A percentile compares a stretch with the other conserved stretches of the same genome.
Conservation (phyloP, 2,888 invertebrate genomes). For the Eupelmus urozonus region DNA sequence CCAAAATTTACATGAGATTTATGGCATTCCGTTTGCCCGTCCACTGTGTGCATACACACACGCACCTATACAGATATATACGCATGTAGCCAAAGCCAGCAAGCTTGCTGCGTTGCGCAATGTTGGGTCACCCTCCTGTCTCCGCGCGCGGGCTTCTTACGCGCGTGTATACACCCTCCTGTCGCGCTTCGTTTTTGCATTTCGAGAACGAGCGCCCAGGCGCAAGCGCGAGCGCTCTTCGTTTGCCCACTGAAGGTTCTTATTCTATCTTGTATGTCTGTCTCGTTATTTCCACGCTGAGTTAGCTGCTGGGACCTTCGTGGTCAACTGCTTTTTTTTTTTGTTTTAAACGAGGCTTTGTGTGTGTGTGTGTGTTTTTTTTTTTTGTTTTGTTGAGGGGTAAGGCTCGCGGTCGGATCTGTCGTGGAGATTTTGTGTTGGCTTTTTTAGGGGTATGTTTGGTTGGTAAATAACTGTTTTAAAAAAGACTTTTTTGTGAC, state of each 20-base stretch:
- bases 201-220: conserved; percentile 13
- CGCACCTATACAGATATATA: background rate
- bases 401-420: background rate
- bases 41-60: background rate
- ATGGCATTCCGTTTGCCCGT: conserved; percentile 72
- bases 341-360: conserved; percentile 25
- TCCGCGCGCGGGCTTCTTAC: background rate
- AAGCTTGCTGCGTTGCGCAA: conserved; percentile 57
- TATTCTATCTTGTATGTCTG: conserved; percentile 51
- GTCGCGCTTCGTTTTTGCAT: conserved; percentile 22
- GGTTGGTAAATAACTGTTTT: too few relatives aligned
- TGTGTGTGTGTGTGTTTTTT: too few relatives aligned
- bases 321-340: conserved; percentile 26
- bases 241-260: conserved; percentile 8
- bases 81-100: conserved; percentile 1
- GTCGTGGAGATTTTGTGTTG: too few relatives aligned
- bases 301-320: too few relatives aligned
- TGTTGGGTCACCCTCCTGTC: conserved; percentile 43
- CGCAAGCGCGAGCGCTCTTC: background rate
- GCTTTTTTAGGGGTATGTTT: too few relatives aligned
- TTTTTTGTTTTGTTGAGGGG: background rate
- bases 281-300: conserved; percentile 45
- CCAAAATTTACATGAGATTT: conserved; percentile 76
- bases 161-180: background rate
- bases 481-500: too few relatives aligned